Base-by-base conservation (phyloP, 2,113 vertebrate species). In the Ophiodon elongatus region DNA sequence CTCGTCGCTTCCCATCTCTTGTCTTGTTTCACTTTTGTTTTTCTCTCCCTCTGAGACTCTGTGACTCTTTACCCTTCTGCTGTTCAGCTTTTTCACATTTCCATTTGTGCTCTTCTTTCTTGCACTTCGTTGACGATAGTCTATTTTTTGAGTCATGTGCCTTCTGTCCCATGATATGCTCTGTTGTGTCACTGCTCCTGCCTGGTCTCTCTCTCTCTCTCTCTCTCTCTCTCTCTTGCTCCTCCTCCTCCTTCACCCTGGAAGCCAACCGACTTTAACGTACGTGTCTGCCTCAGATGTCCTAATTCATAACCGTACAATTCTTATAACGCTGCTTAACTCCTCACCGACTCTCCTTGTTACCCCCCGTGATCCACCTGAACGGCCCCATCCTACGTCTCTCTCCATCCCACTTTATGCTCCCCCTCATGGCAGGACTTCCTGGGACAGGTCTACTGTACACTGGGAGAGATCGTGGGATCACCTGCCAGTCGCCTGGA, bases 391-490 rank as follows among this genome's bases (percentile, higher is more conserved):
- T 76, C 76, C 74, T 82, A 19, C 69, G 27, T 81, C 63, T 89
- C 37, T 82, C 84, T 89, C 52, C 76, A 71, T 62, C 73, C 69
- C 85, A 77, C 84, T 82, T 72, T 78, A 35, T 82, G 70, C 80
- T 23, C 69, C 66, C 74, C 68, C 76, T 79, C 72, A 91, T 37
- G 86, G 56, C 89, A 99, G 98, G 98, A 99, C 92, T 99, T 99
- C 92, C 95, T 99, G 89, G 98, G 98, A 83, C 98, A 98, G 91
- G 95, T 97, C 37, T 96, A 97, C 94, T 99, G 98, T 88, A 99
- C 98, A 6, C 94, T 99, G 41, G 98, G 98, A n/a, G 98, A 99
- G 93, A 98, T 99, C 0, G 97, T 99, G 64, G 97, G 98, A 79
- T 98, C 98, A 2, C 93, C 97, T 0, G 97, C 96, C 88, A 97